phyloP scores from a whole-genome alignment of 2,888 invertebrate genomes.

The Bursaphelenchus okinawaensis region DNA sequence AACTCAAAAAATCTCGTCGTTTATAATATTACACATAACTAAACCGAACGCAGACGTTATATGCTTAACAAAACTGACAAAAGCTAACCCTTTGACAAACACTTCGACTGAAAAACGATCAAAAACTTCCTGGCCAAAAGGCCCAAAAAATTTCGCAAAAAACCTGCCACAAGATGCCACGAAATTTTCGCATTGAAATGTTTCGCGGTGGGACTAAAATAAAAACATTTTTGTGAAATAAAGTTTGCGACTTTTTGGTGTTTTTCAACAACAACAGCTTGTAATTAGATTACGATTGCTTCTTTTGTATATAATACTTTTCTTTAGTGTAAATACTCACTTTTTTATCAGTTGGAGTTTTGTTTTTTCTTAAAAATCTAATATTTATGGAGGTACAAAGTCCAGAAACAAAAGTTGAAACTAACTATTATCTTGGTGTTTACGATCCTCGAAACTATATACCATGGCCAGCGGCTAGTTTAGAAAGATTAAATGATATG shows the following conservation, averaged over 20 bases:
- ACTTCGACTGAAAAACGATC: not conserved
- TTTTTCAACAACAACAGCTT: not conserved
- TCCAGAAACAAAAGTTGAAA: not conserved
- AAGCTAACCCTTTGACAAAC: not conserved
- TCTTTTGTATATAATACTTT: too few species aligned
- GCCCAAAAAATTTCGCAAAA: not conserved
- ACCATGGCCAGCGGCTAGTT: not conserved
- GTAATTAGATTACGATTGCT: too few species aligned
- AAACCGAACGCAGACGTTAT: too few species aligned
- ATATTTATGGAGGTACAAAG: not conserved
- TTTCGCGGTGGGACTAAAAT: not conserved
- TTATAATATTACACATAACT: too few species aligned
- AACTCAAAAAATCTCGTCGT: too few species aligned
- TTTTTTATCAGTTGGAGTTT: too few species aligned
- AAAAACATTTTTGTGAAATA: not conserved
- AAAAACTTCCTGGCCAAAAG: not conserved
- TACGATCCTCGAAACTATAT: not conserved
- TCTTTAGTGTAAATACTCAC: too few species aligned
- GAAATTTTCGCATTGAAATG: not conserved
- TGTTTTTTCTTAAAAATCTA: not conserved
- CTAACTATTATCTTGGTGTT: not conserved
- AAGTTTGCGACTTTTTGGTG: not conserved
- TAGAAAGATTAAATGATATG: slow-evolving; percentile 17
- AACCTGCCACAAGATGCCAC: not conserved
- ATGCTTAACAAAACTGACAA: too few species aligned